These are phyloP conservation scores for Pogona vitticeps DNA, from an alignment of 2,113 vertebrate species.

Conservation along the genomic window DNA sequence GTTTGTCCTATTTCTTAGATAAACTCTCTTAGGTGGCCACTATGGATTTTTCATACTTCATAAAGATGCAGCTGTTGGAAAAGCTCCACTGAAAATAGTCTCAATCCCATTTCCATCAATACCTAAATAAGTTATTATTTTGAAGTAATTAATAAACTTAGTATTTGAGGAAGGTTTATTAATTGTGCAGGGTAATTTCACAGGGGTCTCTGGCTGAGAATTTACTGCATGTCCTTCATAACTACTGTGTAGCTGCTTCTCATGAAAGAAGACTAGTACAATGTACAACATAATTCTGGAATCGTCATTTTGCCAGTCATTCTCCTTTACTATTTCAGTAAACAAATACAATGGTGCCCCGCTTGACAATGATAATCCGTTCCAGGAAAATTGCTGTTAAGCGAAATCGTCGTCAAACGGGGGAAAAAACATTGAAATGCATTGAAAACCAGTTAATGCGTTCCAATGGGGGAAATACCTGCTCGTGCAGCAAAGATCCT, in stretches of 20 bases:
- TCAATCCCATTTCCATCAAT: background rate
- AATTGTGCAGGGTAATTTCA: background rate
- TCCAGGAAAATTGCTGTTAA: too few relatives aligned
- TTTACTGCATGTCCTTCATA: background rate
- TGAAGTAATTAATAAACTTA: background rate
- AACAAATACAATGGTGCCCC: too few relatives aligned
- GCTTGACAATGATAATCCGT: too few relatives aligned
- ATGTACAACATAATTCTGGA: background rate
- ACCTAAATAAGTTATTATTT: background rate
- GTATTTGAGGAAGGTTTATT: background rate
- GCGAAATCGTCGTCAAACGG: too few relatives aligned
- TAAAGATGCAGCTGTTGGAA: background rate
- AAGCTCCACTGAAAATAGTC: background rate
- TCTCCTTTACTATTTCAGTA: background rate
- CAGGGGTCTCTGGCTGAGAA: background rate
- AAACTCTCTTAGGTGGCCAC: background rate
- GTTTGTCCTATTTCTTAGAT: background rate
- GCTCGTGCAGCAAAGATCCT: too few relatives aligned
- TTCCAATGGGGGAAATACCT: too few relatives aligned
- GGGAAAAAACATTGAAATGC: too few relatives aligned
- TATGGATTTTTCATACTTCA: background rate
- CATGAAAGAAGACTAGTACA: background rate
- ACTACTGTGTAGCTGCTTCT: background rate
- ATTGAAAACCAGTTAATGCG: too few relatives aligned
- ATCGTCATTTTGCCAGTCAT: background rate